Base-by-base conservation (phyloP, 2,797 vertebrate genomes). In the Sebastes flavidus region DNA sequence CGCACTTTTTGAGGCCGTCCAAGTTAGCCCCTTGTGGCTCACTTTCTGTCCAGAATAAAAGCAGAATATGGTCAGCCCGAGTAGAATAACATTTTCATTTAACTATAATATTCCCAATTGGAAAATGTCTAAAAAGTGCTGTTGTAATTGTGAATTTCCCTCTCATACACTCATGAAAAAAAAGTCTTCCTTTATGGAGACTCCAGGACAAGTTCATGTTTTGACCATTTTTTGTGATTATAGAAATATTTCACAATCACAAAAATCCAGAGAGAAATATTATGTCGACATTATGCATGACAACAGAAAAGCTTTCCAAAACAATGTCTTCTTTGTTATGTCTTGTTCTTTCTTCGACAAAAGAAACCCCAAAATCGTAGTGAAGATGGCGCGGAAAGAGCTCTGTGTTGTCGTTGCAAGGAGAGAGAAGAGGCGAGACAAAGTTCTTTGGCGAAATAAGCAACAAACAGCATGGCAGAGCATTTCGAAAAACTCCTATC, bases 261-360 rank as follows among this genome's bases (percentile, higher is more conserved):
- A 83, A 56, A 69, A 65, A 46, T 62, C 16, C 14, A 65, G 25
- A 56, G 27, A 6, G 52, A 62, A 32, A 74, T 16, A 59, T 36
- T 10, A 78, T 81, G 69, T 74, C 13, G 71, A 75, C 82, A 36
- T 72, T 84, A 34, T 75, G 76, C 52, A 79, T 89, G 85, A 80
- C 42, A 83, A 52, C 67, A 71, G 73, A 75, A 65, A 63, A 63
- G 27, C 20, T 20, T 20, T n/a, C 20, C 20, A 52, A 52, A 52
- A 52, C 20, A 52, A 52, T n/a, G 49, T 52, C 20, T 52, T n/a
- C 18, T 52, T n/a, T 10, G 8, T n/a, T 20, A 52, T 20, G 9
- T 20, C 49, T 10, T 52, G 49, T n/a, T 52, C 78, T 78, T 81
- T 88, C 81, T 72, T 72, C 24, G 77, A 70, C 75, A 84, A 90